Evolutionary conservation across 2,888 invertebrate genomes (phyloP).

Genomic region (Pristionchus entomophagus): DNA sequence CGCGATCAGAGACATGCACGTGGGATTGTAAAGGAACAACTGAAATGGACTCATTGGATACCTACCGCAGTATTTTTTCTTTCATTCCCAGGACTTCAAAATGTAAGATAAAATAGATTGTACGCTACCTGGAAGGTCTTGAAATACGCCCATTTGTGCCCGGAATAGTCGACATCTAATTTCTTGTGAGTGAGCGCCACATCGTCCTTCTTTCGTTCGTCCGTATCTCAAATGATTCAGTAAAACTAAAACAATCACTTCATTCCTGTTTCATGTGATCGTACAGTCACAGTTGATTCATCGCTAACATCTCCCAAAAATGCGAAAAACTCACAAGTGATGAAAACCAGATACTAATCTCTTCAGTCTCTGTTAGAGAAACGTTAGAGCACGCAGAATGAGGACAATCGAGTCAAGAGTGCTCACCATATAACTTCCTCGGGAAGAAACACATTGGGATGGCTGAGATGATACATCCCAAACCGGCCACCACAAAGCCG

Average conservation of each 20-base stretch:
- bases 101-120: too few species aligned
- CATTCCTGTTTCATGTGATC: too few species aligned
- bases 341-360: too few species aligned
- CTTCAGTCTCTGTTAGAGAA: too few species aligned
- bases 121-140: constrained; percentile 56
- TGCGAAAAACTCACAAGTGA: too few species aligned
- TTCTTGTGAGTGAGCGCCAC: constrained; percentile 57
- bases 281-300: too few species aligned
- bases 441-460: constrained; percentile 76
- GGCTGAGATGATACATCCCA: constrained; percentile 75
- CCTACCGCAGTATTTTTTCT: neutral
- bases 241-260: neutral
- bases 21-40: constrained; percentile 59
- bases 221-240: constrained; percentile 55
- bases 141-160: constrained; percentile 60
- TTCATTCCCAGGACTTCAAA: too few species aligned
- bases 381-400: too few species aligned
- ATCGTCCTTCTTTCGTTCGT: constrained; percentile 58
- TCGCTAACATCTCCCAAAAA: too few species aligned
- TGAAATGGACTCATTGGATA: neutral
- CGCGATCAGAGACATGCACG: constrained; percentile 59
- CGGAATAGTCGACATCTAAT: constrained; percentile 60
- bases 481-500: constrained; percentile 77
- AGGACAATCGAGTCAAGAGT: too few species aligned
- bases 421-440: constrained; percentile 69